Evolutionary conservation across 2,113 vertebrate genomes (phyloP), one percentile per base, ranked within the genome.

Genomic region (Dipodomys spectabilis): DNA sequence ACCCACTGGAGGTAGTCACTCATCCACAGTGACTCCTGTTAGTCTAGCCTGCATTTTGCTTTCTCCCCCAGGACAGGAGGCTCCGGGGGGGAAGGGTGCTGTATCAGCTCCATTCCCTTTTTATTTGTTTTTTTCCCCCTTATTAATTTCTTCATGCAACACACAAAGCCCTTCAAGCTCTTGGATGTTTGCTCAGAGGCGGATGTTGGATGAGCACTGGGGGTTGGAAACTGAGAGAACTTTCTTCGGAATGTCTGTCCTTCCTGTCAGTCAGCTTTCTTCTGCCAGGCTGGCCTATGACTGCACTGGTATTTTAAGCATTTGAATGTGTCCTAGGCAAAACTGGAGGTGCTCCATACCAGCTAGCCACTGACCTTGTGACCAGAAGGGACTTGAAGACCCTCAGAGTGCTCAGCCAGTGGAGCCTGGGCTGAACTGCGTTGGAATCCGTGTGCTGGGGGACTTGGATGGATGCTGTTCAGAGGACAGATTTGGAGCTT

Each of bases 291-390:
- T 35, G 19, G 81, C 65, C 65, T 93, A 81, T 78, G 60, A 32
- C 20, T 12, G n/a, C 23, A 0, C 16, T 68, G 77, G 82, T 74
- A 94, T 89, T 90, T 78, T 74, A 91, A 93, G 39, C 78, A 74
- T 77, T 69, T 32, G 25, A 49, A 25, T 74, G 72, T 74, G 69
- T 62, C 49, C 68, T 11, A 30, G 64, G 89, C 60, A 73, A 92
- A 35, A 23, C 62, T 73, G 72, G 62, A 89, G 49, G n/a, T 28
- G 8, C n/a, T 71, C 32, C 18, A 1, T 49, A 77, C 8, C 20
- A 45, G 6, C 39, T 78, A 35, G 25, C 84, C 32, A 16, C 19
- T 73, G 68, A 18, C 53, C 84, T 94, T 82, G 53, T 49, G 5
- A 28, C 73, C 15, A 27, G 49, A 78, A 68, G 62, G 32, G 45